A percentile compares a stretch with the other conserved stretches of the same genome.
Conservation (phyloP, 1,140 invertebrate species). For the Drosophila pseudoananassae region DNA sequence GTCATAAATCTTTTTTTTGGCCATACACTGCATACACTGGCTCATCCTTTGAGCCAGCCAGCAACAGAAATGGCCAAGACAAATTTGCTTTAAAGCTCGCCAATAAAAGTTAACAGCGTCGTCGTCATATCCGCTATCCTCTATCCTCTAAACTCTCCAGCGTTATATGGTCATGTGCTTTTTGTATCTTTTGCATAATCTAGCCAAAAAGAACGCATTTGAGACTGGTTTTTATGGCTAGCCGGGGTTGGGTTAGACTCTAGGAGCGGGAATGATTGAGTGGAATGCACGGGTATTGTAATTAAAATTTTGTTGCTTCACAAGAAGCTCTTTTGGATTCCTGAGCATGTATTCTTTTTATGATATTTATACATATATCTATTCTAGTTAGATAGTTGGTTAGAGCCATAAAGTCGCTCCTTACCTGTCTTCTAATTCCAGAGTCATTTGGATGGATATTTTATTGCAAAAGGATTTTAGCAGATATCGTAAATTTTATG, state of each 20-base stretch:
- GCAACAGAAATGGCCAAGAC: conserved; percentile 65
- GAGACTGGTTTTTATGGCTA: conserved; percentile 51
- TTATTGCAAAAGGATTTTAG: conserved; percentile 30
- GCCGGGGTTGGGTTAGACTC: conserved; percentile 5
- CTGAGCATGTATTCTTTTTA: conserved; percentile 22
- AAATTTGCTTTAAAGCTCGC: conserved; percentile 81
- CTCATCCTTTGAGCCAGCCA: conserved; percentile 25
- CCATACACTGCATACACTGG: conserved; percentile 43
- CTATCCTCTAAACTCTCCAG: conserved; percentile 10
- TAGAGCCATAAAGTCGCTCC: not conserved
- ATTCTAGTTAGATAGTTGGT: conserved; percentile 20
- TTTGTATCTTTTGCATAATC: conserved; percentile 53
- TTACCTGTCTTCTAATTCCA: too few relatives aligned
- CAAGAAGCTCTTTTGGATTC: conserved; percentile 23
- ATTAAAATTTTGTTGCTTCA: conserved; percentile 56
- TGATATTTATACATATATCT: conserved; percentile 13
- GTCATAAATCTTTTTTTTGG: conserved; percentile 64
- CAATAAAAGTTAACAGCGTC: conserved; percentile 78
- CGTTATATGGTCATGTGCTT: conserved; percentile 13
- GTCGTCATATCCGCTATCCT: conserved; percentile 9
- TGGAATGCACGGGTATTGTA: conserved; percentile 49
- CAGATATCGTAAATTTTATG: conserved; percentile 37
- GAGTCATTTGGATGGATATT: conserved; percentile 18
- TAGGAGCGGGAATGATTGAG: conserved; percentile 38
- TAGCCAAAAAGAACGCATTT: conserved; percentile 46